phyloP scores from a whole-genome alignment of 2,888 invertebrate species.

The Sarcophaga variegata region DNA sequence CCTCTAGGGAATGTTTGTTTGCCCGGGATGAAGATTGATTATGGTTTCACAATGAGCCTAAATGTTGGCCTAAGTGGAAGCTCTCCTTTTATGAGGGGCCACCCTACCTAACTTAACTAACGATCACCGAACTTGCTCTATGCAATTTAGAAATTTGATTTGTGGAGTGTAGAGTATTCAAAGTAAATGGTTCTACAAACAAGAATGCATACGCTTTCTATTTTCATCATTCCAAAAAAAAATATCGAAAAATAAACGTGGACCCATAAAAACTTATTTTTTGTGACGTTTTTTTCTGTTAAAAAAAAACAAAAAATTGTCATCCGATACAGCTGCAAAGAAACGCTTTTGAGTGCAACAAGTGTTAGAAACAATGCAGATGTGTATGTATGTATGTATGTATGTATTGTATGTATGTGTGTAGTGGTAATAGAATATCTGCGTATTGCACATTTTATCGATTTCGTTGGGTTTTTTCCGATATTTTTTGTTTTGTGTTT shows the following conservation, averaged over 20 bases:
- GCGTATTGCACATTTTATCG: slow-evolving; percentile 22
- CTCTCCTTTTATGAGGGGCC: too few species aligned
- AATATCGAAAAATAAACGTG: slow-evolving; percentile 11
- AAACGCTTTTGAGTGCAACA: slow-evolving; percentile 50
- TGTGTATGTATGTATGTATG: not conserved
- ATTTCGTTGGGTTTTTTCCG: slow-evolving; percentile 14
- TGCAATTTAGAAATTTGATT: too few species aligned
- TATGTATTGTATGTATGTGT: not conserved
- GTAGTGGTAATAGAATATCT: not conserved
- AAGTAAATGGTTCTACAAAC: not conserved
- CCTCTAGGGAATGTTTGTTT: too few species aligned
- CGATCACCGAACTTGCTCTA: too few species aligned
- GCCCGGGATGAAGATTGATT: too few species aligned
- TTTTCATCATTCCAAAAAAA: not conserved
- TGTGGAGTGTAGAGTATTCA: not conserved
- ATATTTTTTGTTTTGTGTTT: not conserved
- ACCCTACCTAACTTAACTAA: too few species aligned
- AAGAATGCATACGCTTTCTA: not conserved
- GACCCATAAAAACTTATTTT: slow-evolving; percentile 22
- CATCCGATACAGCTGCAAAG: slow-evolving; percentile 52
- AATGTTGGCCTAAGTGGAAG: too few species aligned
- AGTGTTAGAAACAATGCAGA: slow-evolving; percentile 41
- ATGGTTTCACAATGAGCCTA: too few species aligned
- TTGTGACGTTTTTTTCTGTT: too few species aligned
- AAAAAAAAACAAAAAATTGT: slow-evolving; percentile 20